phyloP scores from a whole-genome alignment of 2,888 invertebrate genomes.

The Acanthosoma haemorrhoidale region DNA sequence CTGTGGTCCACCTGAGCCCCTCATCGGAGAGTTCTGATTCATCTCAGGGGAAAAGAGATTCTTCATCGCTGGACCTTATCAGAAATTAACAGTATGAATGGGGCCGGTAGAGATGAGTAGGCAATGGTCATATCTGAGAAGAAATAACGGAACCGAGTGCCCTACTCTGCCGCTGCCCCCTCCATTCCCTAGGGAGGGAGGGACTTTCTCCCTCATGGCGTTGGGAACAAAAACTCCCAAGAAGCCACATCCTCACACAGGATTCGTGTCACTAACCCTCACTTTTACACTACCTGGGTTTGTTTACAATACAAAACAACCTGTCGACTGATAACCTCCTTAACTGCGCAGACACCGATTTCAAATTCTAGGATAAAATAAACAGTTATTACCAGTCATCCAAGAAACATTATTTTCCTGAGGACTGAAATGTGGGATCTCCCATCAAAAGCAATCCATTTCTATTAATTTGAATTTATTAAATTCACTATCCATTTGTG shows the following conservation, averaged over 20 bases:
- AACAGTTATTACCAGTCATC: too few relatives aligned
- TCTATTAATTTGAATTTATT: too few relatives aligned
- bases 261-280: not conserved
- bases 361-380: too few relatives aligned
- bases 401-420: too few relatives aligned
- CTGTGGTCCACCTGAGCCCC: not conserved
- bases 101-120: not conserved
- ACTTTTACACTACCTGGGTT: not conserved
- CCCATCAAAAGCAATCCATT: too few relatives aligned
- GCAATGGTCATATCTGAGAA: slow-evolving; percentile 22
- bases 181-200: not conserved
- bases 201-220: not conserved
- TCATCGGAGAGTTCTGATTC: not conserved
- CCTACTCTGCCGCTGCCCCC: slow-evolving; percentile 2
- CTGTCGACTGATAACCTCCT: not conserved
- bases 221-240: not conserved
- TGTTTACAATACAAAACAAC: not conserved
- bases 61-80: not conserved
- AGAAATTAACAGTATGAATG: not conserved
- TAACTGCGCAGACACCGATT: too few relatives aligned
- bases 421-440: too few relatives aligned
- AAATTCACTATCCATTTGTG: too few relatives aligned
- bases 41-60: not conserved
- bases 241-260: not conserved
- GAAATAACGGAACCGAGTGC: slow-evolving; percentile 11